Conservation (phyloP, 2,888 invertebrate species). For the Napeogenes sylphis region DNA sequence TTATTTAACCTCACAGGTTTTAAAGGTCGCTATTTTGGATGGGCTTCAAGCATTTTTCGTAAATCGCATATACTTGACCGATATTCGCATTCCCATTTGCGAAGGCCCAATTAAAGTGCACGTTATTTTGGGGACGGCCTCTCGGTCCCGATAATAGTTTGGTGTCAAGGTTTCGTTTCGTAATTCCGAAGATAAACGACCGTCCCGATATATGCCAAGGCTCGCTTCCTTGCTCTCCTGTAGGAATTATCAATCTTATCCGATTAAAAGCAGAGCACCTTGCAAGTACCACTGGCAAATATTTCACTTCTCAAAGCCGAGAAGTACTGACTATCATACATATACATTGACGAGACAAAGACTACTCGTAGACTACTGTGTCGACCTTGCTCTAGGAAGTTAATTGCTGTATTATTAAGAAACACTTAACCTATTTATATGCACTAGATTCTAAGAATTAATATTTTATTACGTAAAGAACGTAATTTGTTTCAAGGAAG, state of each 20-base stretch:
- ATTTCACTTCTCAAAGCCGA: background rate
- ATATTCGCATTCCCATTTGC: slow-evolving; percentile 54
- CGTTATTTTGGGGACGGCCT: slow-evolving; percentile 69
- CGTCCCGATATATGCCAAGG: slow-evolving; percentile 63
- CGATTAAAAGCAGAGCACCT: background rate
- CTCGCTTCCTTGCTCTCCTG: slow-evolving; percentile 51
- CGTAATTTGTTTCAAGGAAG: slow-evolving; percentile 46
- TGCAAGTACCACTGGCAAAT: too few relatives aligned
- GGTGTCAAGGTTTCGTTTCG: slow-evolving; percentile 72
- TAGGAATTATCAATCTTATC: slow-evolving; percentile 35
- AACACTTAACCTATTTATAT: slow-evolving; percentile 71
- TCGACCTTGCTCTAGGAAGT: slow-evolving; percentile 58
- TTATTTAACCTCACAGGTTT: slow-evolving; percentile 19
- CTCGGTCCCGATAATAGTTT: slow-evolving; percentile 70
- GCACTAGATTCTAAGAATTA: slow-evolving; percentile 57
- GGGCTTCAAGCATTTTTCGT: slow-evolving; percentile 51
- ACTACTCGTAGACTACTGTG: slow-evolving; percentile 40
- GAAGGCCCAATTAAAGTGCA: slow-evolving; percentile 61
- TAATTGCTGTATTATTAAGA: slow-evolving; percentile 72
- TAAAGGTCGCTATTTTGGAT: slow-evolving; percentile 52
- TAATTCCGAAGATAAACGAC: slow-evolving; percentile 53
- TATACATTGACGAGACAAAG: slow-evolving; percentile 36
- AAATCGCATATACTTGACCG: slow-evolving; percentile 65
- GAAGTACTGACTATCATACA: background rate
- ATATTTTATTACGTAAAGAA: slow-evolving; percentile 47